phyloP scores from a whole-genome alignment of 2,888 invertebrate genomes.

The Drosophila setosimentum region DNA sequence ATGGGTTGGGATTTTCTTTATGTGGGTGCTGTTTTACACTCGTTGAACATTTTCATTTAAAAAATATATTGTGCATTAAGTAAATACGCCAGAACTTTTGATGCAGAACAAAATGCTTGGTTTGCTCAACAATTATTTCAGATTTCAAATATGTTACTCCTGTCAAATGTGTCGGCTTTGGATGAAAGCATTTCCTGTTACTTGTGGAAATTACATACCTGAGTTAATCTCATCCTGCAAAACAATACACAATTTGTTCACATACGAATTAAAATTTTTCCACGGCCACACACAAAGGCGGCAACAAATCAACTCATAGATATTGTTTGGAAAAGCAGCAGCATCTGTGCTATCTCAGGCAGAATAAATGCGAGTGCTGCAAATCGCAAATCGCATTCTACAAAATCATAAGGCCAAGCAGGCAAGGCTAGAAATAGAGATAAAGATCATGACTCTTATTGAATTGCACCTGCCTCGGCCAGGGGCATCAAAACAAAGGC shows the following conservation, averaged over 20 bases:
- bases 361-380: conserved; percentile 31
- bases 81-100: not conserved
- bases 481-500: conserved; percentile 44
- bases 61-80: not conserved
- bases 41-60: conserved; percentile 1
- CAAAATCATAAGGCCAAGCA: conserved; percentile 54
- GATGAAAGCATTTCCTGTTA: conserved; percentile 43
- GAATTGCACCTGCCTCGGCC: conserved; percentile 63
- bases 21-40: conserved; percentile 4
- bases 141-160: not conserved
- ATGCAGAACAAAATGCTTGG: not conserved
- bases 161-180: conserved; percentile 3
- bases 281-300: conserved; percentile 24
- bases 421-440: conserved; percentile 35
- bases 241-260: conserved; percentile 29
- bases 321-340: conserved; percentile 27
- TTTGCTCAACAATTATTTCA: not conserved
- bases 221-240: conserved; percentile 26
- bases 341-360: conserved; percentile 50
- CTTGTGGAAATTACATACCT: conserved; percentile 42
- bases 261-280: conserved; percentile 27
- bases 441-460: conserved; percentile 52
- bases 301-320: conserved; percentile 16
- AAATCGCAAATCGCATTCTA: conserved; percentile 58
- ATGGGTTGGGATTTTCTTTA: not conserved